A percentile compares a stretch with the other conserved stretches of the same genome.
Conservation (phyloP, 2,888 invertebrate species). For the Pseudanteris insignis region DNA sequence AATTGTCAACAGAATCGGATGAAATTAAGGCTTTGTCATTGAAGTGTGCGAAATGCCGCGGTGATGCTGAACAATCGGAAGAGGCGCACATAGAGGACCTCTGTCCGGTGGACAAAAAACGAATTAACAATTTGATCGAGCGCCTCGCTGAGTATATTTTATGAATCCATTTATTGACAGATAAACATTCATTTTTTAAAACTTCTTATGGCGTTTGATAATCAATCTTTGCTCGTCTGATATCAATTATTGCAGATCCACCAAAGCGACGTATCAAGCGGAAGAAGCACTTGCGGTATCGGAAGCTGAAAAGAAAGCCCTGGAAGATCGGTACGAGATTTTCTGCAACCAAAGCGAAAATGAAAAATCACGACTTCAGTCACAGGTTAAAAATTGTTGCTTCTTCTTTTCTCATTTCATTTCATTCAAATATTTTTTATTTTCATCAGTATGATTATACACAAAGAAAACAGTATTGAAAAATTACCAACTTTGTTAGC, state of each 20-base stretch:
- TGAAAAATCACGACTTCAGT: slow-evolving; percentile 27
- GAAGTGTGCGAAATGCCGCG: slow-evolving; percentile 19
- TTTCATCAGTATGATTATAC: too few species aligned
- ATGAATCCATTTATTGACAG: too few species aligned
- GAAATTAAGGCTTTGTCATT: slow-evolving; percentile 11
- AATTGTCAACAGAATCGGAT: slow-evolving; percentile 8
- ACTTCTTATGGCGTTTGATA: too few species aligned
- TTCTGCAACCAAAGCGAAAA: slow-evolving; percentile 17
- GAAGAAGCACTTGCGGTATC: slow-evolving; percentile 17
- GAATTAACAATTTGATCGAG: slow-evolving; percentile 32
- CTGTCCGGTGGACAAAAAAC: slow-evolving; percentile 30
- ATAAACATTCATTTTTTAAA: slow-evolving; percentile 3
- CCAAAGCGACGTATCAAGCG: slow-evolving; percentile 16
- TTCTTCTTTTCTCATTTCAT: slow-evolving; percentile 1
- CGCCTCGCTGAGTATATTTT: slow-evolving; percentile 31
- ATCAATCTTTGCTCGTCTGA: not conserved
- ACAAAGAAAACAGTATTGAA: too few species aligned
- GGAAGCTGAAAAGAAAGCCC: too few species aligned
- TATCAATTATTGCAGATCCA: slow-evolving; percentile 23
- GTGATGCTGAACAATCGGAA: slow-evolving; percentile 21
- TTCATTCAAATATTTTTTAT: too few species aligned
- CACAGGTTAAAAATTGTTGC: slow-evolving; percentile 20
- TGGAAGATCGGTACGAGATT: too few species aligned
- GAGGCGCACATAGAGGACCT: slow-evolving; percentile 34
- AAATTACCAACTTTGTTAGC: too few species aligned